Evolutionary conservation across 2,113 vertebrate species (phyloP).

Genomic region (Anas platyrhynchos): DNA sequence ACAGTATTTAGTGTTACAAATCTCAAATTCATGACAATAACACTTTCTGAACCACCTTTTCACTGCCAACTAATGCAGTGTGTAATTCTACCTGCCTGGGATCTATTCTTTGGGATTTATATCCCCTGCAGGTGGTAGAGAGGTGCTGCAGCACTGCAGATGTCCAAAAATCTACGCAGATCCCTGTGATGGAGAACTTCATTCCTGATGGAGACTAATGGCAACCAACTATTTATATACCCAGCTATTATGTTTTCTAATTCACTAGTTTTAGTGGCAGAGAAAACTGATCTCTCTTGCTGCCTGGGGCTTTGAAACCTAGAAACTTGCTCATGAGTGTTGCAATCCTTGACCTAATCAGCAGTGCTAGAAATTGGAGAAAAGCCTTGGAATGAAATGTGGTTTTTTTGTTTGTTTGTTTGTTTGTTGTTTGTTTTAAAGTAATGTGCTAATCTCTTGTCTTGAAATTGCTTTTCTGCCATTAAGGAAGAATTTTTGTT

Average conservation of each 20-base stretch:
- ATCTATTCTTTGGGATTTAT: neutral
- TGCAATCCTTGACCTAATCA: neutral
- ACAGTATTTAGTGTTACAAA: neutral
- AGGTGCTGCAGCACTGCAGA: neutral
- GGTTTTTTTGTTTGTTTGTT: neutral
- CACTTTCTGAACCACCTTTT: neutral
- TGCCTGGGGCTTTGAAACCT: neutral
- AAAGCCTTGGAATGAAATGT: neutral
- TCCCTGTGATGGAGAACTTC: neutral
- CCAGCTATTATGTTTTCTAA: slow-evolving; percentile 33
- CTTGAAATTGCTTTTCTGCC: neutral
- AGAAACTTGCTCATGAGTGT: neutral
- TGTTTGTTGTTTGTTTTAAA: neutral
- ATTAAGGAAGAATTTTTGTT: neutral
- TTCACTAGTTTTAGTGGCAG: slow-evolving; percentile 29
- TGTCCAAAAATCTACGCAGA: neutral
- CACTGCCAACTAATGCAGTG: neutral
- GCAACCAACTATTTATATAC: slow-evolving; percentile 18
- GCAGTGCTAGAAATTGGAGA: neutral
- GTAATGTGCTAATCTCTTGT: neutral
- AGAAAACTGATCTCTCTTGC: neutral
- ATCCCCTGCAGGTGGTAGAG: slow-evolving; percentile 3
- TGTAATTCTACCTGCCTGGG: slow-evolving; percentile 12
- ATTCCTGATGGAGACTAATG: neutral
- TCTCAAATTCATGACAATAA: neutral